phyloP scores from a whole-genome alignment of 2,113 vertebrate species.

The Oenanthe oenanthe region DNA sequence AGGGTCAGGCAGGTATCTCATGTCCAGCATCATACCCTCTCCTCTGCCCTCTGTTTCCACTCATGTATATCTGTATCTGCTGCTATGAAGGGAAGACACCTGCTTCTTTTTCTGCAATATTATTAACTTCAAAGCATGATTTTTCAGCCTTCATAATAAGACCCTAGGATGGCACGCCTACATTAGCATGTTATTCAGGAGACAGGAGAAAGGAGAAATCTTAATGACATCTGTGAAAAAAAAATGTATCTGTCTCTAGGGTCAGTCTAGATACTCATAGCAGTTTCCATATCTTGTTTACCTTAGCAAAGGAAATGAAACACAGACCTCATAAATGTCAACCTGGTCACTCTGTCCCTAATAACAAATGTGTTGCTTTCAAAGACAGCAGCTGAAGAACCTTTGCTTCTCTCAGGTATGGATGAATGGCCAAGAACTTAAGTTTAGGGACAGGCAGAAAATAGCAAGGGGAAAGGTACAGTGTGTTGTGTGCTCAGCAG shows the following conservation, averaged over 20 bases:
- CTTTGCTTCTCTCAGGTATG: background rate
- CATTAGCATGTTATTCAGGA: background rate
- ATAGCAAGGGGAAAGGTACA: background rate
- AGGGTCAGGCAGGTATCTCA: background rate
- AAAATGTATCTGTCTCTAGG: fast-evolving
- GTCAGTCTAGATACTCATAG: fast-evolving
- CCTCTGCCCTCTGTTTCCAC: background rate
- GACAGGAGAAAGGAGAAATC: background rate
- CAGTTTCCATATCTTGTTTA: background rate
- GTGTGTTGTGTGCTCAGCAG: background rate
- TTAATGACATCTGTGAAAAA: background rate
- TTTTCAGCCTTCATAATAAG: background rate
- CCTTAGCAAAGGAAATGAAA: background rate
- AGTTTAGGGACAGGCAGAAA: background rate
- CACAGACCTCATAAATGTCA: background rate
- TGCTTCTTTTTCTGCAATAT: background rate
- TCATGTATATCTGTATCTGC: background rate
- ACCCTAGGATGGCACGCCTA: background rate
- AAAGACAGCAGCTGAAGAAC: background rate
- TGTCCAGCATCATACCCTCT: background rate
- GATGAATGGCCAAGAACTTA: background rate
- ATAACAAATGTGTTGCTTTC: background rate
- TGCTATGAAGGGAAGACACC: background rate
- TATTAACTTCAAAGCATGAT: background rate
- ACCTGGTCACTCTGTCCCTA: background rate